phyloP scores from a whole-genome alignment of 1,140 invertebrate genomes.

The Tachypleus tridentatus region DNA sequence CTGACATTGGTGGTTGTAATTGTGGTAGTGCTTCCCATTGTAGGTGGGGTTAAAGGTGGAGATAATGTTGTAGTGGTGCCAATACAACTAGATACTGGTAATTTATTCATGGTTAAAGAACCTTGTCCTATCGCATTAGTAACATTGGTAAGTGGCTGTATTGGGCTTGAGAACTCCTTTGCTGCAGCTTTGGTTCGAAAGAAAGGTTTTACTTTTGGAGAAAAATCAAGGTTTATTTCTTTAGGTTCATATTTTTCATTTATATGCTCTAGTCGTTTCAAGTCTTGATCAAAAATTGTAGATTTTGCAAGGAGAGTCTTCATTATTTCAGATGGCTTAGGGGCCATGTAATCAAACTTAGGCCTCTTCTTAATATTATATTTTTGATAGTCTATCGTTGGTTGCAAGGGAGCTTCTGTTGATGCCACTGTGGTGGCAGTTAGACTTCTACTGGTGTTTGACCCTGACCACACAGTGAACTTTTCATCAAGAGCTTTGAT shows the following conservation, averaged over 20 bases:
- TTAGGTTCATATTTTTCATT: conserved; percentile 71
- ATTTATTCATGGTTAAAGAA: conserved; percentile 9
- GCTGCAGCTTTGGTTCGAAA: conserved; percentile 33
- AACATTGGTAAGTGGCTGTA: conserved; percentile 8
- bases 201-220: conserved; percentile 17
- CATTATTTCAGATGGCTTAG: conserved; percentile 80
- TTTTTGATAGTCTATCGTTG: conserved; percentile 36
- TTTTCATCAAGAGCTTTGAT: conserved; percentile 81
- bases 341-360: conserved; percentile 18
- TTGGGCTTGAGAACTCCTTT: conserved; percentile 31
- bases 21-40: not conserved
- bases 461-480: conserved; percentile 69
- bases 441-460: conserved; percentile 10
- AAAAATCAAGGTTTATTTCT: conserved; percentile 26
- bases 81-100: conserved; percentile 10
- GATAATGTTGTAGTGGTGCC: conserved; percentile 8
- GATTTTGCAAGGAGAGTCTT: conserved; percentile 79
- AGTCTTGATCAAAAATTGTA: conserved; percentile 91
- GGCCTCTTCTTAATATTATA: conserved; percentile 40
- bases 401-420: conserved; percentile 16
- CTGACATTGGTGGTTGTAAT: too few species aligned
- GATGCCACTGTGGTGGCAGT: conserved; percentile 17
- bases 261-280: conserved; percentile 77
- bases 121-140: conserved; percentile 3
- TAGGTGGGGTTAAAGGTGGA: conserved; percentile 10